Conservation (phyloP, 35 echinoderm and acorn worm species). For the Ophiothrix spiculata region DNA sequence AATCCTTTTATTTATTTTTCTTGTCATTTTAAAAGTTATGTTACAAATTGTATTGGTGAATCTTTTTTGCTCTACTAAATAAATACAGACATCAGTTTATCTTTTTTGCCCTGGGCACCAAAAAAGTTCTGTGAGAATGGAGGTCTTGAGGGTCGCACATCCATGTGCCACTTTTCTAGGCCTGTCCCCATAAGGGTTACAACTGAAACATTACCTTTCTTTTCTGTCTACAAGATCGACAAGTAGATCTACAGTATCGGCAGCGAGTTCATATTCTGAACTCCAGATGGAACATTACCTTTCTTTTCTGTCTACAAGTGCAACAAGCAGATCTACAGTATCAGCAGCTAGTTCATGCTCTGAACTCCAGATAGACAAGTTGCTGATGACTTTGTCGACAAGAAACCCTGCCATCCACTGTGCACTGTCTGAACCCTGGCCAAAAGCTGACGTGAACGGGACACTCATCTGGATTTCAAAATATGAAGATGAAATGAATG, state of each 20-base stretch:
- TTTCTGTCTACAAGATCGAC: constrained; percentile 75
- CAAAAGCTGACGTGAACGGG: constrained; percentile 57
- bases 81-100: too few species aligned
- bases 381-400: constrained; percentile 76
- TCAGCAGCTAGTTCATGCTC: constrained; percentile 82
- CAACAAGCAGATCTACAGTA: constrained; percentile 73
- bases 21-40: too few species aligned
- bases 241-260: constrained; percentile 76
- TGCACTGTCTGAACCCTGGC: constrained; percentile 49
- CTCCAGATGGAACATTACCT: constrained; percentile 67
- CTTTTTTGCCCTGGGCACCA: too few species aligned
- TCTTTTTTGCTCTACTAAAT: too few species aligned
- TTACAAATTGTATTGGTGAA: too few species aligned
- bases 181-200: too few species aligned
- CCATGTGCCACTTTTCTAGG: too few species aligned
- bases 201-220: too few species aligned
- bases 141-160: too few species aligned
- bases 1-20: too few species aligned
- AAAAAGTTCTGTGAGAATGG: too few species aligned
- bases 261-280: constrained; percentile 73
- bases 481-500: too few species aligned
- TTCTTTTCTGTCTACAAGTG: constrained; percentile 68
- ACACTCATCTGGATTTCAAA: constrained; percentile 68
- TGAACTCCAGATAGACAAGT: constrained; percentile 81
- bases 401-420: constrained; percentile 76